phyloP scores from a whole-genome alignment of 2,113 vertebrate genomes.

The Tetrao urogallus region DNA sequence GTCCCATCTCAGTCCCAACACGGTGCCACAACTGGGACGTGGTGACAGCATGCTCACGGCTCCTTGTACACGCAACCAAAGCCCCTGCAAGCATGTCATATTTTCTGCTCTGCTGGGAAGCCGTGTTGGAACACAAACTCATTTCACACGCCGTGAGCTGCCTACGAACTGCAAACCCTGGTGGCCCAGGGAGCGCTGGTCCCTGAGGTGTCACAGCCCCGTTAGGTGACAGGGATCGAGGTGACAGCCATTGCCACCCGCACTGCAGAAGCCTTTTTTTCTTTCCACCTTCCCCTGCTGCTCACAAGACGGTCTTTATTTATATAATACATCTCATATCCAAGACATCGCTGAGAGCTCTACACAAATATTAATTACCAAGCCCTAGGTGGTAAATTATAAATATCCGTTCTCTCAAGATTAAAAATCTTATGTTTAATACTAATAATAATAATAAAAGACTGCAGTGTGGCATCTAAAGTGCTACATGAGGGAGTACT shows the following conservation, averaged over 20 bases:
- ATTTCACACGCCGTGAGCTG: neutral
- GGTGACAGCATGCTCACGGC: fast-evolving
- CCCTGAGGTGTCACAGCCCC: neutral
- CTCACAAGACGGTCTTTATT: slow-evolving; percentile 54
- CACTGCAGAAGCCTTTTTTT: neutral
- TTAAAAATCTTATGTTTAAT: slow-evolving; percentile 23
- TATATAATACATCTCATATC: slow-evolving; percentile 57
- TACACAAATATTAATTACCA: slow-evolving; percentile 74
- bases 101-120: slow-evolving; percentile 2
- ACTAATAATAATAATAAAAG: slow-evolving; percentile 13
- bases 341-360: slow-evolving; percentile 55
- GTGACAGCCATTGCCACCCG: neutral
- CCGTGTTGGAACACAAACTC: neutral
- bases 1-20: fast-evolving
- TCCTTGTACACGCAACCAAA: neutral
- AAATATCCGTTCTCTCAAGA: slow-evolving; percentile 65
- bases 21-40: too few species aligned
- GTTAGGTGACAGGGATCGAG: neutral
- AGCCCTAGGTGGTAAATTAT: slow-evolving; percentile 64
- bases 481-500: neutral
- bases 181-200: neutral
- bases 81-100: fast-evolving
- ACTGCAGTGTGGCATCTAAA: slow-evolving; percentile 17
- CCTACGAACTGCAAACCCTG: neutral
- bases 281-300: slow-evolving; percentile 12